phyloP scores from a whole-genome alignment of 2,888 invertebrate species.

The Argyresthia albistria region DNA sequence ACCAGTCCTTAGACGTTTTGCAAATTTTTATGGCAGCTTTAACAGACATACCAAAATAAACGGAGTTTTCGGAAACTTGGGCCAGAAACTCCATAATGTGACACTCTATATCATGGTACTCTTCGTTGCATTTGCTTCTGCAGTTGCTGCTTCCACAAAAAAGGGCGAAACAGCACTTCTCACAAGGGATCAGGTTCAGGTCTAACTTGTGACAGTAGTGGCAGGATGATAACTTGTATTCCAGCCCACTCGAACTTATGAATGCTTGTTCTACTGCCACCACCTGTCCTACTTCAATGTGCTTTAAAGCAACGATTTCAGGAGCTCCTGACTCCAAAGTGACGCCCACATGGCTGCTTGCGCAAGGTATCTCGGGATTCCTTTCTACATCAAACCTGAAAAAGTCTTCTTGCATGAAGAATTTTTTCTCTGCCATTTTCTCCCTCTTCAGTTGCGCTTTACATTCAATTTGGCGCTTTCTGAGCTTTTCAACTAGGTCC shows the following conservation, averaged over 20 bases:
- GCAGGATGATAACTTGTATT: constrained; percentile 4
- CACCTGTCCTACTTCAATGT: constrained; percentile 7
- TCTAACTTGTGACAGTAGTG: constrained; percentile 12
- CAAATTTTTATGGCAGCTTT: constrained; percentile 1
- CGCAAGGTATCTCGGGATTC: constrained; percentile 9
- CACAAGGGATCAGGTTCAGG: constrained; percentile 12
- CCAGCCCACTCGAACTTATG: background rate
- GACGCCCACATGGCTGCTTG: constrained; percentile 6
- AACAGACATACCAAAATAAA: too few relatives aligned
- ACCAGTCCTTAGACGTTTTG: background rate
- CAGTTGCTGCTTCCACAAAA: constrained; percentile 12
- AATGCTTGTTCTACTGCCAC: constrained; percentile 9
- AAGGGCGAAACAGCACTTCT: constrained; percentile 10
- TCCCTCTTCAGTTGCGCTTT: constrained; percentile 4
- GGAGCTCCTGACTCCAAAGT: background rate
- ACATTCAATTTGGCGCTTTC: constrained; percentile 9
- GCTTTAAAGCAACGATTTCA: constrained; percentile 7
- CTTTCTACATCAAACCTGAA: constrained; percentile 7
- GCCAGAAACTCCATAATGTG: constrained; percentile 11
- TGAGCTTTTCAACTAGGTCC: constrained; percentile 8
- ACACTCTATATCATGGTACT: constrained; percentile 13
- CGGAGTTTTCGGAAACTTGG: too few relatives aligned
- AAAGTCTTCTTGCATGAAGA: too few relatives aligned
- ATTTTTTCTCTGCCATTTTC: background rate
- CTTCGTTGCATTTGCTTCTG: constrained; percentile 8